Evolutionary conservation across 2,113 vertebrate genomes (phyloP).

Genomic region (Montifringilla adamsi): DNA sequence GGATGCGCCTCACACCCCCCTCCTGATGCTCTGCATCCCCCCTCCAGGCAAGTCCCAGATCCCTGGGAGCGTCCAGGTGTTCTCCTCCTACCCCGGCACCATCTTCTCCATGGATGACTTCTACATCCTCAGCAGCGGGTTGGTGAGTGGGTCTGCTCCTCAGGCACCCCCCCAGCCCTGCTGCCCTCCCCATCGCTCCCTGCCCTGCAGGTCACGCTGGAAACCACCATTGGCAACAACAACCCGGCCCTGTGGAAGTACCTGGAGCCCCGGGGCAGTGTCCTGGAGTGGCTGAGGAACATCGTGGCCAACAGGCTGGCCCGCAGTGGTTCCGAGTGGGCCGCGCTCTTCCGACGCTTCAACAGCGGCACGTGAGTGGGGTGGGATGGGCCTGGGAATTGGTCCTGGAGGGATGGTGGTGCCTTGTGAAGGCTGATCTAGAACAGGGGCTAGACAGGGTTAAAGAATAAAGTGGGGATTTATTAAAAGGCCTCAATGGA

Average conservation of each 20-base stretch:
- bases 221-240: slow-evolving; percentile 94
- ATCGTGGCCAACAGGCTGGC: slow-evolving; percentile 89
- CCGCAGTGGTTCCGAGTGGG: slow-evolving; percentile 78
- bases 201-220: slow-evolving; percentile 81
- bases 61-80: slow-evolving; percentile 80
- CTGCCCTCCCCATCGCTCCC: not conserved
- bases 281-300: slow-evolving; percentile 93
- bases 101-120: slow-evolving; percentile 95
- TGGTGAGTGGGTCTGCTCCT: slow-evolving; percentile 77
- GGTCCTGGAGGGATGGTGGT: fast-evolving
- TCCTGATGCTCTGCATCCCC: not conserved
- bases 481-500: not conserved
- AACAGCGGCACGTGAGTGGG: slow-evolving; percentile 93
- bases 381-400: fast-evolving
- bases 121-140: slow-evolving; percentile 89
- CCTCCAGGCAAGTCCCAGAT: slow-evolving; percentile 68
- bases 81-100: slow-evolving; percentile 91
- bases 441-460: too few relatives aligned
- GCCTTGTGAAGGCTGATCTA: not conserved
- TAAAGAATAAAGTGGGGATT: not conserved
- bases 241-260: slow-evolving; percentile 86
- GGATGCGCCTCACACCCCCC: fast-evolving
- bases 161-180: fast-evolving
- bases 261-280: slow-evolving; percentile 74
- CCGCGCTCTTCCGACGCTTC: slow-evolving; percentile 78